These are phyloP conservation scores for Cepphus grylle DNA, from an alignment of 2,113 vertebrate species.

Conservation along the genomic window DNA sequence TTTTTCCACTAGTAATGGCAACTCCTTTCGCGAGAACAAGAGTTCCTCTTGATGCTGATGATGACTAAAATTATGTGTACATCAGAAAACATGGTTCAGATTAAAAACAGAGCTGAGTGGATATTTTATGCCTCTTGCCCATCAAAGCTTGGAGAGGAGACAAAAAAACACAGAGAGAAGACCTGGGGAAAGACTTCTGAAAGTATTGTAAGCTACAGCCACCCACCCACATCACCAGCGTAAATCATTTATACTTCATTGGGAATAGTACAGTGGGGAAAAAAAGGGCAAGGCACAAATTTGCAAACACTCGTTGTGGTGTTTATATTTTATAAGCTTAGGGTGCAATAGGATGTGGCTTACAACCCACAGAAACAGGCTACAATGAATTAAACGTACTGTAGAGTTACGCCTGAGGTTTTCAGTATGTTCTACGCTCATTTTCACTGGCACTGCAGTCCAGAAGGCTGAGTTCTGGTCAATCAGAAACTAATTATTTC, in stretches of 20 bases:
- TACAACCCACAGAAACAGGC: not conserved
- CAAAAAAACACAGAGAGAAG: not conserved
- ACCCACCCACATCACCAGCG: not conserved
- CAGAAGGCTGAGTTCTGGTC: conserved; percentile 9
- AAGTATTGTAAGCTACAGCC: not conserved
- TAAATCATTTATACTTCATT: not conserved
- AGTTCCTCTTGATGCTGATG: not conserved
- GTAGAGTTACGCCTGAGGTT: not conserved
- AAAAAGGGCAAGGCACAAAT: not conserved
- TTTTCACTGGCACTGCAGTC: not conserved
- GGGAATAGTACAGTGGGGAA: not conserved
- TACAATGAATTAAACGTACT: not conserved
- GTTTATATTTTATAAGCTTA: not conserved
- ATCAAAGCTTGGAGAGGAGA: not conserved
- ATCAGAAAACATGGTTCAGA: not conserved
- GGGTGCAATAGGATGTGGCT: not conserved
- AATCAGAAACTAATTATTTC: conserved; percentile 31
- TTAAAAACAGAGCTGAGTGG: not conserved
- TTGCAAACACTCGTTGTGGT: not conserved
- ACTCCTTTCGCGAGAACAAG: not conserved
- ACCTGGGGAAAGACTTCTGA: not conserved
- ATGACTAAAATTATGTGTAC: not conserved
- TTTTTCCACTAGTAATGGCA: not conserved
- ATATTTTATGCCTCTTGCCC: not conserved
- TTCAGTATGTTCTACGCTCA: not conserved